These are phyloP conservation scores for Pangasius sanitwongsei DNA, from an alignment of 2,797 vertebrate species.

Conservation along the genomic window DNA sequence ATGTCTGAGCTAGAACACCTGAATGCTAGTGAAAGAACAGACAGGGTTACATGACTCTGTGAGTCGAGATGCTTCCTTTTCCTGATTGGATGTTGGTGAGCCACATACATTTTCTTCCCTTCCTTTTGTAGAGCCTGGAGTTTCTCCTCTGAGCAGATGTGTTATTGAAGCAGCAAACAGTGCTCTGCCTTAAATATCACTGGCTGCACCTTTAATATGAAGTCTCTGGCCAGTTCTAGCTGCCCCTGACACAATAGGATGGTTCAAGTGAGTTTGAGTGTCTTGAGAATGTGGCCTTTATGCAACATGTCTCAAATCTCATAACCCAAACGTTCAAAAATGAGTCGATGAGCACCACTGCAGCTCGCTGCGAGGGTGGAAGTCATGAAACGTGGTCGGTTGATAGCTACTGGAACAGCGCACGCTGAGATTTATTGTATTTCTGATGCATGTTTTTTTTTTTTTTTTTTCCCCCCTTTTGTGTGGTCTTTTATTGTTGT, in stretches of 20 bases:
- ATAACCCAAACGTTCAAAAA: not conserved
- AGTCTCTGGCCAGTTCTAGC: not conserved
- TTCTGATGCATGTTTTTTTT: not conserved
- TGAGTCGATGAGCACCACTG: not conserved
- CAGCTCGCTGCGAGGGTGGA: not conserved
- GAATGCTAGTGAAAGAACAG: not conserved
- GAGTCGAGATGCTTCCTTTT: not conserved
- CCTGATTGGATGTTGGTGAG: not conserved
- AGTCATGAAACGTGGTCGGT: not conserved
- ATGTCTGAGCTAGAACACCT: not conserved
- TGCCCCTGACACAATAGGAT: not conserved
- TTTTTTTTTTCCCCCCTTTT: not conserved
- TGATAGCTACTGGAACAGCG: not conserved
- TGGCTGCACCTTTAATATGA: not conserved
- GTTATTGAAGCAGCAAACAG: not conserved
- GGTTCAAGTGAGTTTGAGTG: not conserved
- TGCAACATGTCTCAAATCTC: not conserved
- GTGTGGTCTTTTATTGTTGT: not conserved
- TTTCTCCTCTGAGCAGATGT: not conserved
- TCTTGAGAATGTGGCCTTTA: not conserved
- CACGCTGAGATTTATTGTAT: not conserved
- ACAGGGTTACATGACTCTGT: not conserved
- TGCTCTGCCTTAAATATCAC: not conserved
- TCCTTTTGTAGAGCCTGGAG: not conserved
- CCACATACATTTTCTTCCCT: not conserved